Percentiles rank a stretch among this genome's conserved stretches.
phyloP scores from a whole-genome alignment of 2,113 vertebrate genomes.

The Antigone vipio region DNA sequence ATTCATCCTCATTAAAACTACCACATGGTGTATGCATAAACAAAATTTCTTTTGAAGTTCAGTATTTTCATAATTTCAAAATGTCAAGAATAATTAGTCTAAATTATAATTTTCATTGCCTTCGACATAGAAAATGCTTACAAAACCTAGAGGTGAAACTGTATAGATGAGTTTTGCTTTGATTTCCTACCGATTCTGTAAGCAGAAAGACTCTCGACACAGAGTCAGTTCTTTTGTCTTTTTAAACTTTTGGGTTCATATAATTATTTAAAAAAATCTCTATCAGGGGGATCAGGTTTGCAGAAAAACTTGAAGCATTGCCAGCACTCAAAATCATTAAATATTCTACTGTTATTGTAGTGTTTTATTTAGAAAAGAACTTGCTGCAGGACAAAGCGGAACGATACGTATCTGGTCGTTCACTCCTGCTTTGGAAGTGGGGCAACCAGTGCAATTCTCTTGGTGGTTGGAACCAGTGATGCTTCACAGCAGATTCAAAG shows the following conservation, averaged over 20 bases:
- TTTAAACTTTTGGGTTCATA: not conserved
- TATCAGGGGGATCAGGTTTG: not conserved
- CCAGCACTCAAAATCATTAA: not conserved
- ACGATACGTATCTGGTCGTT: accelerated
- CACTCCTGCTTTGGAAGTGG: not conserved
- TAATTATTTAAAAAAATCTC: not conserved
- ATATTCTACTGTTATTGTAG: not conserved
- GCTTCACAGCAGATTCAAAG: not conserved
- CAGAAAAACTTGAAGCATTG: not conserved
- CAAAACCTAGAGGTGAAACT: not conserved
- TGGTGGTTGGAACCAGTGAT: not conserved
- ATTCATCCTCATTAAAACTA: not conserved
- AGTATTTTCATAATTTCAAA: not conserved
- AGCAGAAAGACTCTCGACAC: not conserved
- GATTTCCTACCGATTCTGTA: not conserved
- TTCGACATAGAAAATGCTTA: not conserved
- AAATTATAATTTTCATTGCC: not conserved
- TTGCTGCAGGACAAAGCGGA: accelerated
- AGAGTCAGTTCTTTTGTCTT: not conserved
- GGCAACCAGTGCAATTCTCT: not conserved
- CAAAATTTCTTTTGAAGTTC: not conserved
- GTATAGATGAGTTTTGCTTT: not conserved
- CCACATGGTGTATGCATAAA: not conserved
- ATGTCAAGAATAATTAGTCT: not conserved
- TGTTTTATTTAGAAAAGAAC: not conserved